Evolutionary conservation across 2,888 invertebrate species (phyloP).

Genomic region (Imbricaverruca yamaguchii): DNA sequence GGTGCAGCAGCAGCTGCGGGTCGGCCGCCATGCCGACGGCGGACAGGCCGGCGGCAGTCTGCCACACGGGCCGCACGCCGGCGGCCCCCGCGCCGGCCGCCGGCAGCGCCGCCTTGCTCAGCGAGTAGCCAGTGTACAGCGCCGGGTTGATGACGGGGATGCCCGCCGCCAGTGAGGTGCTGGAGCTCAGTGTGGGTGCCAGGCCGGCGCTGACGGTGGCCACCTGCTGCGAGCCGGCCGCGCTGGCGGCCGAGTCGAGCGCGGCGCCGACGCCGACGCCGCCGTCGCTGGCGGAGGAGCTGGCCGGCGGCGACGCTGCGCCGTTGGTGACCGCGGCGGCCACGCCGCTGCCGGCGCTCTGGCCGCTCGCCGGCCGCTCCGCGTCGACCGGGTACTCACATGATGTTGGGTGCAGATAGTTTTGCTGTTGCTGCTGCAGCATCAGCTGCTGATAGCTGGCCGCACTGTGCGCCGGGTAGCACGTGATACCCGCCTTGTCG

Average conservation of each 20-base stretch:
- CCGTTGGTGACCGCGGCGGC: constrained; percentile 68
- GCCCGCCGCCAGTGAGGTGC: neutral
- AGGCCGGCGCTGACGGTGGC: neutral
- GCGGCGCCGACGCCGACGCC: constrained; percentile 26
- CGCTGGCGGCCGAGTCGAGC: neutral
- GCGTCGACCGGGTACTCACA: constrained; percentile 1
- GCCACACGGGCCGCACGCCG: neutral
- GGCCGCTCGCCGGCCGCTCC: constrained; percentile 42
- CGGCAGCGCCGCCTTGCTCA: constrained; percentile 22
- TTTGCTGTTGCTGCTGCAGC: constrained; percentile 53
- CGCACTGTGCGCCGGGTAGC: constrained; percentile 68
- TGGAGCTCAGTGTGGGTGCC: neutral
- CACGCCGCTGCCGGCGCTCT: constrained; percentile 97
- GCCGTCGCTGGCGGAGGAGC: constrained; percentile 37
- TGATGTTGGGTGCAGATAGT: constrained; percentile 6
- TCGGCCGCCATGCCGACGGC: constrained; percentile 26
- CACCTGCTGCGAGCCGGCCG: neutral
- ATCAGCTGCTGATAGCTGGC: constrained; percentile 86
- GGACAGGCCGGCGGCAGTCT: neutral
- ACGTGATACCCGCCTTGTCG: constrained; percentile 92
- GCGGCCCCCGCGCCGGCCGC: constrained; percentile 5
- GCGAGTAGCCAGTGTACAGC: neutral
- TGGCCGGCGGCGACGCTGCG: constrained; percentile 49
- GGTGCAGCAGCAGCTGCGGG: constrained; percentile 26
- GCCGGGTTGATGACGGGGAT: constrained; percentile 22